Evolutionary conservation across 35 echinoderm and acorn worm species (phyloP).

Genomic region (Patiria miniata): DNA sequence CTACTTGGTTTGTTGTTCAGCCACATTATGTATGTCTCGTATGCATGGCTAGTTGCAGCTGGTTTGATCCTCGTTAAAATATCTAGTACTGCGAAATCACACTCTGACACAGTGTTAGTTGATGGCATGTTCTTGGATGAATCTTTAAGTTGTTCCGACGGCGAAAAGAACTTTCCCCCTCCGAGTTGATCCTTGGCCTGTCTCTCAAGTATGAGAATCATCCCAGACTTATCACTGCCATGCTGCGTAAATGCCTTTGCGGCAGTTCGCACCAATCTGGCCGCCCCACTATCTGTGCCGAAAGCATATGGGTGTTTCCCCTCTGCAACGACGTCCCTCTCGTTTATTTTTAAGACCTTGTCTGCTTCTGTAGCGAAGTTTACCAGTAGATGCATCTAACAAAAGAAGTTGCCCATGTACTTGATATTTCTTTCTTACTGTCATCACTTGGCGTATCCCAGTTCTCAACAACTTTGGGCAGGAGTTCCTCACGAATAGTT

Average conservation of each 20-base stretch:
- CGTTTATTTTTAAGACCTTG: slow-evolving; percentile 67
- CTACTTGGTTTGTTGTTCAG: no score
- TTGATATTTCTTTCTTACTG: background rate
- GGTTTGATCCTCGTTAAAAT: no score
- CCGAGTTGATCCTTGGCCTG: no score
- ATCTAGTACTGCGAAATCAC: no score
- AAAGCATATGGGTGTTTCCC: slow-evolving; percentile 47
- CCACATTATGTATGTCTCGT: no score
- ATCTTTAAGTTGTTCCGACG: no score
- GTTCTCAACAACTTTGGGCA: slow-evolving; percentile 50
- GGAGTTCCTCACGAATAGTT: slow-evolving; percentile 2
- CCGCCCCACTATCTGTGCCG: slow-evolving; percentile 61
- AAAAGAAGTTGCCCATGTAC: slow-evolving; percentile 56
- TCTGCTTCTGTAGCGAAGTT: slow-evolving; percentile 76
- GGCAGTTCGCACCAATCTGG: slow-evolving; percentile 40
- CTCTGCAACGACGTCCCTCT: slow-evolving; percentile 38
- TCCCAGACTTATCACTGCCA: slow-evolving; percentile 70
- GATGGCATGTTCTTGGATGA: no score
- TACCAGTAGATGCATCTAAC: slow-evolving; percentile 55
- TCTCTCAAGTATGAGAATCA: no score
- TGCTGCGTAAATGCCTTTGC: slow-evolving; percentile 55
- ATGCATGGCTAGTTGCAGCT: no score
- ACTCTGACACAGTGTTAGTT: no score
- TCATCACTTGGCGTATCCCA: slow-evolving; percentile 22
- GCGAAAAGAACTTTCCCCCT: no score